phyloP scores from a whole-genome alignment of 2,888 invertebrate genomes.

The Nomada goodeniana region DNA sequence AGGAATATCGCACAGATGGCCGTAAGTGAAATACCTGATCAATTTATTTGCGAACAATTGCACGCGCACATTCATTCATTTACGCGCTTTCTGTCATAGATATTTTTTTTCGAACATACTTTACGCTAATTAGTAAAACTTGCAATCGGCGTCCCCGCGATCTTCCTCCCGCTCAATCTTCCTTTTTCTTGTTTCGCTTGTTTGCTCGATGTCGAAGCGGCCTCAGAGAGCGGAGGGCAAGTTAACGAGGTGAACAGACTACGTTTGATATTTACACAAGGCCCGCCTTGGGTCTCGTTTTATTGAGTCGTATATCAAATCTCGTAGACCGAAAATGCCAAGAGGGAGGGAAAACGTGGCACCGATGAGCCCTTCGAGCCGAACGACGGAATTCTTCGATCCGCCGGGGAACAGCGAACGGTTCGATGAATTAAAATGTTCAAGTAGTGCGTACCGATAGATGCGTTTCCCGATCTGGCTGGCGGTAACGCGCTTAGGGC shows the following conservation, averaged over 20 bases:
- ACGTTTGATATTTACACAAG: slow-evolving; percentile 81
- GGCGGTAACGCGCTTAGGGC: neutral
- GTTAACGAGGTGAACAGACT: slow-evolving; percentile 82
- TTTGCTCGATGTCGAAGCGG: slow-evolving; percentile 16
- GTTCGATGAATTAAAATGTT: neutral
- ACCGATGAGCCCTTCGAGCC: slow-evolving; percentile 12
- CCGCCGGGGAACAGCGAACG: neutral
- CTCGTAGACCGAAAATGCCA: slow-evolving; percentile 60
- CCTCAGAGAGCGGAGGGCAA: slow-evolving; percentile 62
- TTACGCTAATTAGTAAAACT: slow-evolving; percentile 72
- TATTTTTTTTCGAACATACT: slow-evolving; percentile 35
- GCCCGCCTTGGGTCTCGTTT: slow-evolving; percentile 79
- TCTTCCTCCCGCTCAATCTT: neutral
- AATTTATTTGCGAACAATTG: neutral
- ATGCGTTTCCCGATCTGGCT: neutral
- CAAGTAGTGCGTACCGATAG: neutral
- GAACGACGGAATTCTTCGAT: slow-evolving; percentile 37
- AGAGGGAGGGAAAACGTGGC: slow-evolving; percentile 31
- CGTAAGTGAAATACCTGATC: neutral
- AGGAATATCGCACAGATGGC: neutral
- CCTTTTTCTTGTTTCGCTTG: neutral
- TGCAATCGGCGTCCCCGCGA: slow-evolving; percentile 69
- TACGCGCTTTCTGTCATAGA: too few species aligned
- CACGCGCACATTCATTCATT: too few species aligned
- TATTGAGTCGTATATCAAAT: slow-evolving; percentile 83